phyloP scores from a whole-genome alignment of 2,888 invertebrate genomes.

The Ophion obscuratus region DNA sequence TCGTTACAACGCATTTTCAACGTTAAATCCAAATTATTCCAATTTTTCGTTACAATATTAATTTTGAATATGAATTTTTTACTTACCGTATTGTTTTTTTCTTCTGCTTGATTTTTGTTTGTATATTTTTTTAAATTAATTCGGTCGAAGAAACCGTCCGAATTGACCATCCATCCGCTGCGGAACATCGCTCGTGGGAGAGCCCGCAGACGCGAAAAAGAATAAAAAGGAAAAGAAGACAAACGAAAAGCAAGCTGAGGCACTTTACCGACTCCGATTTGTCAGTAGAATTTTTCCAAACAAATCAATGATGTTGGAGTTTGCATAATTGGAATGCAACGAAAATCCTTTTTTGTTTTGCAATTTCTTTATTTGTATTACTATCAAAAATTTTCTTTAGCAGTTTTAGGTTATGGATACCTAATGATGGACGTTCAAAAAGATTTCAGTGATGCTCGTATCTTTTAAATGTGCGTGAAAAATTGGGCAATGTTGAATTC shows the following conservation, averaged over 20 bases:
- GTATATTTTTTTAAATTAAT: slow-evolving; percentile 1
- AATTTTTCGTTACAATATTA: neutral
- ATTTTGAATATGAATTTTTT: neutral
- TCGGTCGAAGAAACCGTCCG: slow-evolving; percentile 60
- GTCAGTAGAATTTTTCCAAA: neutral
- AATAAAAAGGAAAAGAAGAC: slow-evolving; percentile 1
- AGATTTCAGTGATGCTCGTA: too few species aligned
- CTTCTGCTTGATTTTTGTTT: neutral
- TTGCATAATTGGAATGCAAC: too few species aligned
- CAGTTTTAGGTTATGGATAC: too few species aligned
- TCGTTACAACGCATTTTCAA: slow-evolving; percentile 21
- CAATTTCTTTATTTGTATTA: too few species aligned
- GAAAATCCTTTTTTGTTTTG: too few species aligned
- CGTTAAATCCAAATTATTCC: slow-evolving; percentile 6
- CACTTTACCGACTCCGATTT: slow-evolving; percentile 55
- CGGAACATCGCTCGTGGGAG: neutral
- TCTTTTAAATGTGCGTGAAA: too few species aligned
- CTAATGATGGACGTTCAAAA: too few species aligned
- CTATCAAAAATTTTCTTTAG: too few species aligned
- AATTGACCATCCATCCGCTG: slow-evolving; percentile 46
- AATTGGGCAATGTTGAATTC: too few species aligned
- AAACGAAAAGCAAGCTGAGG: slow-evolving; percentile 17
- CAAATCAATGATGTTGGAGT: too few species aligned
- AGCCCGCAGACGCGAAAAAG: slow-evolving; percentile 5
- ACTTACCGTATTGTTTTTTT: neutral